Conservation (phyloP, 2,797 vertebrate genomes). For the Hirundo rustica region DNA sequence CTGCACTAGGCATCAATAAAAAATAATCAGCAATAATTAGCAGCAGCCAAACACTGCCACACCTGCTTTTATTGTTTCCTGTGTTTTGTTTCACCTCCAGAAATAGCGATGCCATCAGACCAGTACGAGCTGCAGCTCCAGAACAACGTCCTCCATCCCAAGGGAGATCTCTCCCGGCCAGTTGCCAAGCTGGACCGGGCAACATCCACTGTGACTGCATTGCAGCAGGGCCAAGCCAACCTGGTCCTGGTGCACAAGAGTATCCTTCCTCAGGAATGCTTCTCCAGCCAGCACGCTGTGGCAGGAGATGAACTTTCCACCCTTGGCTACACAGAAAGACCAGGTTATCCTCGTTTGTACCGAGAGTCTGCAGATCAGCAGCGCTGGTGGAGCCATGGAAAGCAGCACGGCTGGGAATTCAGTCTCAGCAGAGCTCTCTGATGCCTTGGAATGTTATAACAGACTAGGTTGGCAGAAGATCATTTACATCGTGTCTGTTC, state of each 20-base stretch:
- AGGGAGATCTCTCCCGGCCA: conserved; percentile 69
- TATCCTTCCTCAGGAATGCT: conserved; percentile 72
- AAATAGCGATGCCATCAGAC: conserved; percentile 92
- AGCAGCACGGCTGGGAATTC: background rate
- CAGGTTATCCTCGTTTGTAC: background rate
- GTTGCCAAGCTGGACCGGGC: conserved; percentile 83
- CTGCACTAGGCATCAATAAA: background rate
- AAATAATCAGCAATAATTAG: background rate
- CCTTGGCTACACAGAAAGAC: background rate
- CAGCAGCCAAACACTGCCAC: background rate
- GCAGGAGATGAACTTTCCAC: background rate
- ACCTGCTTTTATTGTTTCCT: background rate
- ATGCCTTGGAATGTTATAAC: background rate
- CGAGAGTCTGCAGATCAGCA: background rate
- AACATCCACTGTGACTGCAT: conserved; percentile 70
- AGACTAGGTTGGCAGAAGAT: background rate
- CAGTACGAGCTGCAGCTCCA: conserved; percentile 93
- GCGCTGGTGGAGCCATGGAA: background rate
- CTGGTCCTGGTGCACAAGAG: conserved; percentile 77
- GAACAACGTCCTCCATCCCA: conserved; percentile 73
- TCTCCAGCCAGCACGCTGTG: background rate
- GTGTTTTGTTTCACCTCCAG: conserved; percentile 67
- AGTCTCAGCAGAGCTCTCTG: background rate
- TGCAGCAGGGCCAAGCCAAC: conserved; percentile 77
- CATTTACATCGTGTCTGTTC: background rate